Percentiles rank a stretch among this genome's conserved stretches.
phyloP scores from a whole-genome alignment of 2,888 invertebrate genomes.

The Aromia moschata region DNA sequence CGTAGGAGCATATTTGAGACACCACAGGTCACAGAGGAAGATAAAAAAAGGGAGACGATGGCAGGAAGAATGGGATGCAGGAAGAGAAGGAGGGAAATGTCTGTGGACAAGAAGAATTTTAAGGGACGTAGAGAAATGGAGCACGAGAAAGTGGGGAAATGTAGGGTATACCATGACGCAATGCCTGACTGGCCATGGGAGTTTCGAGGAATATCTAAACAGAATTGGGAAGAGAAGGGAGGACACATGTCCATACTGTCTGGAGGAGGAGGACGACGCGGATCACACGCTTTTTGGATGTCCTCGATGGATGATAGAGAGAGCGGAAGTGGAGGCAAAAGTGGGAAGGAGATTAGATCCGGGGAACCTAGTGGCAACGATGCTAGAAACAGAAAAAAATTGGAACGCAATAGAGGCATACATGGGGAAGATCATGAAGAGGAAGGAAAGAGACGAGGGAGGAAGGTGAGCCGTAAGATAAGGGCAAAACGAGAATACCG shows the following conservation, averaged over 20 bases:
- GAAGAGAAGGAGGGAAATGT: background rate
- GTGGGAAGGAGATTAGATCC: background rate
- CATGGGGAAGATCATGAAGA: background rate
- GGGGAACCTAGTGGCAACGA: background rate
- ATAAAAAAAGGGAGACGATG: background rate
- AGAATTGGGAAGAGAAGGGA: background rate
- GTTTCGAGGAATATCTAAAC: background rate
- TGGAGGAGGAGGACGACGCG: background rate
- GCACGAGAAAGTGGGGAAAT: background rate
- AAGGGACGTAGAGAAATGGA: background rate
- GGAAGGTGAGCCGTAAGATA: no score
- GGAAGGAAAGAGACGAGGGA: background rate
- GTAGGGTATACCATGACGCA: background rate
- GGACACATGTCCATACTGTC: background rate
- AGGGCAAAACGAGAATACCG: no score
- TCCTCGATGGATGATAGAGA: background rate
- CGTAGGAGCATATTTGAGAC: background rate
- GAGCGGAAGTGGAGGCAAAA: background rate
- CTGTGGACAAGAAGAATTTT: background rate
- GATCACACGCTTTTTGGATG: background rate
- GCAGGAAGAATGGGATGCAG: background rate
- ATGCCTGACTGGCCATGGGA: background rate
- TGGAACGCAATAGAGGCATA: background rate
- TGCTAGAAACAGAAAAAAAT: background rate
- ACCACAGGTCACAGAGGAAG: background rate